Evolutionary conservation across 2,888 invertebrate species (phyloP).

Genomic region (Allophyes oxyacanthae): DNA sequence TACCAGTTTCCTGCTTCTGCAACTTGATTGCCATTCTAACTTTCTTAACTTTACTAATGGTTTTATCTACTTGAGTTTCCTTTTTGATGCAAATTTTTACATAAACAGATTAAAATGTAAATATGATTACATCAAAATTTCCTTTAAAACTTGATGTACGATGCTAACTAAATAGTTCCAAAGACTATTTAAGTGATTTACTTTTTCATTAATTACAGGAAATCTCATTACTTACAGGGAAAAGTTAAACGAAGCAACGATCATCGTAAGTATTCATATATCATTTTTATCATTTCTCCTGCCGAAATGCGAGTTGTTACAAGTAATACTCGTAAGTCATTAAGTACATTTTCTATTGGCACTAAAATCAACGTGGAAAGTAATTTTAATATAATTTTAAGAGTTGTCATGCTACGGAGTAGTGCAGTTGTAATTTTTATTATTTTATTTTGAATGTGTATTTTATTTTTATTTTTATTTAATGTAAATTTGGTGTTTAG

Average conservation of each 20-base stretch:
- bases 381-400: constrained; percentile 19
- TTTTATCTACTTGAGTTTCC: constrained; percentile 27
- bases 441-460: too few relatives aligned
- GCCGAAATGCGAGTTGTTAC: constrained; percentile 19
- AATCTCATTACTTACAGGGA: constrained; percentile 52
- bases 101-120: constrained; percentile 44
- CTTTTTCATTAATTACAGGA: constrained; percentile 49
- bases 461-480: too few relatives aligned
- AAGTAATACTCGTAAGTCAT: constrained; percentile 20
- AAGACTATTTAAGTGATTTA: constrained; percentile 9
- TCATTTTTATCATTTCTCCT: constrained; percentile 36
- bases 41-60: constrained; percentile 33
- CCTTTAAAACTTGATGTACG: constrained; percentile 6
- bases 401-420: too few relatives aligned
- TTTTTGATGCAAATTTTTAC: constrained; percentile 27
- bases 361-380: constrained; percentile 22
- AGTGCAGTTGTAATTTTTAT: too few relatives aligned
- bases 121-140: constrained; percentile 29
- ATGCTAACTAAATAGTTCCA: neutral
- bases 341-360: constrained; percentile 29
- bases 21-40: constrained; percentile 43
- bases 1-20: constrained; percentile 21
- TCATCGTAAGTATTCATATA: constrained; percentile 56
- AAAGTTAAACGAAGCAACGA: constrained; percentile 56
- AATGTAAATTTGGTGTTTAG: too few relatives aligned